A percentile compares a stretch with the other conserved stretches of the same genome.
Conservation (phyloP, 2,888 invertebrate species). For the Crocallis elinguaria region DNA sequence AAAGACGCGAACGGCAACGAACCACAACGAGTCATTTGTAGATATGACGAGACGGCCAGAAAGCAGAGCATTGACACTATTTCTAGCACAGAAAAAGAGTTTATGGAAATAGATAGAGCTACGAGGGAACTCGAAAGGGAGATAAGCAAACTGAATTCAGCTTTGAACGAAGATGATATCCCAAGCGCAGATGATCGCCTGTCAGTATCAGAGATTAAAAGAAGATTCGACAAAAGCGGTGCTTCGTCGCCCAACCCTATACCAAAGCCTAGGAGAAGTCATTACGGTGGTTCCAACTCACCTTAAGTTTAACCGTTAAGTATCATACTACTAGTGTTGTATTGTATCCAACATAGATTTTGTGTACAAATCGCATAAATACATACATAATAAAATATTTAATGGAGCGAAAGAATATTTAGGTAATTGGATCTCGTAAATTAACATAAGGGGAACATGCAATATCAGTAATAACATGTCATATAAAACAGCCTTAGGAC, state of each 20-base stretch:
- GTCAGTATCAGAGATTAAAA: constrained; percentile 79
- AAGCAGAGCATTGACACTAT: constrained; percentile 75
- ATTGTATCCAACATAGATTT: constrained; percentile 13
- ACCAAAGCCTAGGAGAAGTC: constrained; percentile 84
- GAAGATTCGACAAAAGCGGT: constrained; percentile 81
- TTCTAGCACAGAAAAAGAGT: constrained; percentile 78
- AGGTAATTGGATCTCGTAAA: constrained; percentile 44
- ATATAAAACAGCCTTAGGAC: constrained; percentile 15
- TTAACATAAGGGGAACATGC: constrained; percentile 36
- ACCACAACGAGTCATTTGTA: constrained; percentile 74
- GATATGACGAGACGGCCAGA: constrained; percentile 62
- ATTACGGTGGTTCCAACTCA: constrained; percentile 66
- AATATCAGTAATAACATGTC: constrained; percentile 24
- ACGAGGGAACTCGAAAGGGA: constrained; percentile 76
- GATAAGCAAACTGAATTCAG: constrained; percentile 77
- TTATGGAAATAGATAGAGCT: constrained; percentile 77
- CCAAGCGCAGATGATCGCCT: constrained; percentile 57
- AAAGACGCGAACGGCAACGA: constrained; percentile 68
- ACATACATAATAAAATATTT: constrained; percentile 12
- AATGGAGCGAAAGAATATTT: constrained; percentile 25
- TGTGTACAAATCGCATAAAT: constrained; percentile 17
- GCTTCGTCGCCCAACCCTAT: constrained; percentile 82
- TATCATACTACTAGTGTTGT: too few species aligned
- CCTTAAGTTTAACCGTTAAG: constrained; percentile 48
- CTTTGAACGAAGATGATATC: constrained; percentile 73